Evolutionary conservation across 2,797 vertebrate genomes (phyloP).

Genomic region (Knipowitschia caucasica): DNA sequence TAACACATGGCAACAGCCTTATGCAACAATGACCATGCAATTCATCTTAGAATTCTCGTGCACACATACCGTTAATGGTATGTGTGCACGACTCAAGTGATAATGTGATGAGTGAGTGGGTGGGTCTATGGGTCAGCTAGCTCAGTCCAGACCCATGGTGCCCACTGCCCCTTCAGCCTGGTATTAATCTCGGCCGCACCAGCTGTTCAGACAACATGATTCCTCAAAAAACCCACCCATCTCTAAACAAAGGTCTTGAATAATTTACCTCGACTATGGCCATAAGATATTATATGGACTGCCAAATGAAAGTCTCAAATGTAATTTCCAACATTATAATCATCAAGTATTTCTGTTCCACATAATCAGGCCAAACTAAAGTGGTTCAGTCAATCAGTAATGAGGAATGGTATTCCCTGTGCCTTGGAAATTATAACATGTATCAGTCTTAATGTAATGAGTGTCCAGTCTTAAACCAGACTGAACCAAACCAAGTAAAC

Average conservation of each 20-base stretch:
- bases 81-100: neutral
- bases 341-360: neutral
- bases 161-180: slow-evolving; percentile 46
- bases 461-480: too few species aligned
- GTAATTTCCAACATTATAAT: neutral
- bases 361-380: too few species aligned
- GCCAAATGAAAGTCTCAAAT: neutral
- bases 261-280: slow-evolving; percentile 48
- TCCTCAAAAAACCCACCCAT: slow-evolving; percentile 39
- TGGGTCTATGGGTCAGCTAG: slow-evolving; percentile 33
- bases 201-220: slow-evolving; percentile 73
- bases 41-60: neutral
- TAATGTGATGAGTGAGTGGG: neutral
- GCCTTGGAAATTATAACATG: too few species aligned
- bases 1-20: slow-evolving; percentile 27
- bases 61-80: neutral
- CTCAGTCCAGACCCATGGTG: slow-evolving; percentile 51
- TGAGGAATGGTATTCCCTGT: too few species aligned
- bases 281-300: neutral
- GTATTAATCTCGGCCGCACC: slow-evolving; percentile 69
- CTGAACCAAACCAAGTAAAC: too few species aligned
- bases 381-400: too few species aligned
- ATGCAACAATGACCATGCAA: neutral
- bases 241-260: slow-evolving; percentile 46
- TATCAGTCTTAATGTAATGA: too few species aligned